Percentiles rank a stretch among this genome's conserved stretches.
Conservation (phyloP, 64 coral and sea anemone species). For the Platygyra sinensis region DNA sequence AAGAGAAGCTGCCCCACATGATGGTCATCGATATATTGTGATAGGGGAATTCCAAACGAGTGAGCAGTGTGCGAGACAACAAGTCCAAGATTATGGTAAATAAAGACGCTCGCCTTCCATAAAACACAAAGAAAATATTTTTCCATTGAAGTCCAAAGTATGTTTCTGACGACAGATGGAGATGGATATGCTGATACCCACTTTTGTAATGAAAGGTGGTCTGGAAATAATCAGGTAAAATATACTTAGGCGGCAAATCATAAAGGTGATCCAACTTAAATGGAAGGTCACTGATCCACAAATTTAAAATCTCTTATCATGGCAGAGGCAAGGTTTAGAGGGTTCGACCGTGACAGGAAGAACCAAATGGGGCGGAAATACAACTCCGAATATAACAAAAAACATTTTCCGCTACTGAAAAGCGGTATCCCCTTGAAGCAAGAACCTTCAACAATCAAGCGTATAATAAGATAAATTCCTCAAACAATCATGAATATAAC, state of each 20-base stretch:
- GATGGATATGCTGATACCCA: conserved; percentile 4
- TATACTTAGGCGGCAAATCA: neutral
- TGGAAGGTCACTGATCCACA: conserved; percentile 10
- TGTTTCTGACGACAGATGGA: neutral
- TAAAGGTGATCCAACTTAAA: neutral
- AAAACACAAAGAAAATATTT: conserved; percentile 13
- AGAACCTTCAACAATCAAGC: no score
- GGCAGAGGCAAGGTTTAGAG: neutral
- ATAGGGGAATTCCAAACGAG: neutral
- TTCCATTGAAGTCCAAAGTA: conserved; percentile 15
- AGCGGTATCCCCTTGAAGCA: neutral
- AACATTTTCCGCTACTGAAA: neutral
- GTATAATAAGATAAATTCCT: no score
- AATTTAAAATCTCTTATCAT: neutral
- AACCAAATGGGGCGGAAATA: neutral
- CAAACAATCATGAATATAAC: no score
- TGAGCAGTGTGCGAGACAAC: neutral
- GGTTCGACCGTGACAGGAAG: neutral
- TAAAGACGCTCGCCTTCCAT: conserved; percentile 40
- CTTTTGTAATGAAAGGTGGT: conserved; percentile 24
- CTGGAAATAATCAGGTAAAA: conserved; percentile 14
- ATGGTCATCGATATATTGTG: conserved; percentile 16
- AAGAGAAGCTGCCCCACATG: neutral
- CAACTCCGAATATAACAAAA: no score
- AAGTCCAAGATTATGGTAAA: conserved; percentile 58